Evolutionary conservation across 1,140 invertebrate genomes (phyloP).

Genomic region (Gryllus bimaculatus): DNA sequence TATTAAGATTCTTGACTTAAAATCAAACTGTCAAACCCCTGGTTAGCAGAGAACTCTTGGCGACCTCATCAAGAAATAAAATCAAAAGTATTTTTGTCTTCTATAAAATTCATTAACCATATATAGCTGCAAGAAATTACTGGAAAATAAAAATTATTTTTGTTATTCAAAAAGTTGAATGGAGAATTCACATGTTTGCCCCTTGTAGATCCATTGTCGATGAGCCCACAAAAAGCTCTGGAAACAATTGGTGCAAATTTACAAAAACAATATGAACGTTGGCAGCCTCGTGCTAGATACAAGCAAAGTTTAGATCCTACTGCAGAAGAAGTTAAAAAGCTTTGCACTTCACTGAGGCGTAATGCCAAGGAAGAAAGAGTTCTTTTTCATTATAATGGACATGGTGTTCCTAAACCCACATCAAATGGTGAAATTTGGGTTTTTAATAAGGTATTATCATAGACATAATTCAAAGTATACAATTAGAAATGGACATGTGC

Average conservation of each 20-base stretch:
- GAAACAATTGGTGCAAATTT: slow-evolving; percentile 85
- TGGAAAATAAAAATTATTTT: too few relatives aligned
- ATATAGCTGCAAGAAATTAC: too few relatives aligned
- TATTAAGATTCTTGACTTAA: too few relatives aligned
- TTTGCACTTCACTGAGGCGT: slow-evolving; percentile 87
- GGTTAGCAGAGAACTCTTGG: too few relatives aligned
- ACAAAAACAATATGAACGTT: slow-evolving; percentile 93
- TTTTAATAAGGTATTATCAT: slow-evolving; percentile 73
- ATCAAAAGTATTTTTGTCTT: too few relatives aligned
- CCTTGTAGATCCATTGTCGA: slow-evolving; percentile 58
- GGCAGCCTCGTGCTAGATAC: slow-evolving; percentile 94
- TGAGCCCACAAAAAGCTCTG: slow-evolving; percentile 86
- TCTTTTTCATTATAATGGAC: slow-evolving; percentile 98
- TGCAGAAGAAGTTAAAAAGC: slow-evolving; percentile 94
- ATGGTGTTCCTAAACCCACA: slow-evolving; percentile 97
- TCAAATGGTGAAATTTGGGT: slow-evolving; percentile 99
- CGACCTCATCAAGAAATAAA: too few relatives aligned
- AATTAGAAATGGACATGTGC: too few relatives aligned
- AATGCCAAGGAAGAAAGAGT: slow-evolving; percentile 99
- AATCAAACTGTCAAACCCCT: too few relatives aligned
- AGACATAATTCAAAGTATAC: too few relatives aligned
- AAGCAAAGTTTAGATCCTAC: slow-evolving; percentile 96
- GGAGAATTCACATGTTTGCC: slow-evolving; percentile 2
- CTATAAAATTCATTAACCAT: too few relatives aligned
- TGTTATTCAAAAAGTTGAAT: too few relatives aligned